Evolutionary conservation across 2,888 invertebrate species (phyloP), one percentile per base, ranked within the genome.

Genomic region (Acrocyrtus sp.): DNA sequence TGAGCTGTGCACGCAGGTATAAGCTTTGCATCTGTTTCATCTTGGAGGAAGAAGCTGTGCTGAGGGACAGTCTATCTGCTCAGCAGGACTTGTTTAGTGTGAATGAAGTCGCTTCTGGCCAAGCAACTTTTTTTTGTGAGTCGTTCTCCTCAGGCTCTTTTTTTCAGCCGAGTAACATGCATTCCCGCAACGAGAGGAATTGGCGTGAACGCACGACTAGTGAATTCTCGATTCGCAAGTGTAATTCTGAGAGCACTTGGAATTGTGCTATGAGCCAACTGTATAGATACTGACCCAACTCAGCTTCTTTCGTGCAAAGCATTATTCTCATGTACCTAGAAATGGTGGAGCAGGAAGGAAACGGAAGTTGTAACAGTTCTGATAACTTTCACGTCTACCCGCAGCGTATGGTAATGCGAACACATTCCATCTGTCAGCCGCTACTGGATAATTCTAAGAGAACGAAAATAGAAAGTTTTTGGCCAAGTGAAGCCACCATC

Each of bases 81-180:
- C 34, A 50, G 50, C 50, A 50, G 21, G 50, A 50, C 21, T 50
- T 50, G 19, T 50, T 50, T 15, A 21, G 15, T 19, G 45, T 19
- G 22, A n/a, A n/a, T 12, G 60, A 45, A 70, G 41, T 58, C 67
- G 66, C 62, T 65, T 29, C 76, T 73, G 69, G 73, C 73, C 75
- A 68, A 74, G 70, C 78, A 67, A 78, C 78, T 78, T 77, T 78
- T 77, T 75, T 72, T 58, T 50, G 24, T 72, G 21, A 43, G 41
- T 62, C 24, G 48, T 50, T 53, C 34, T 34, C 50, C 60, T 24
- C 56, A 26, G 27, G 50, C 41, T 15, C n/a, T n/a, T n/a, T 34
- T 34, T 34, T 34, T 5, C 34, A 34, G 34, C n/a, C n/a, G 34
- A 34, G 12, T 39, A 29, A 54, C 27, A 43, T 54, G 63, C 39